phyloP scores from a whole-genome alignment of 2,113 vertebrate species.

The Grus americana region DNA sequence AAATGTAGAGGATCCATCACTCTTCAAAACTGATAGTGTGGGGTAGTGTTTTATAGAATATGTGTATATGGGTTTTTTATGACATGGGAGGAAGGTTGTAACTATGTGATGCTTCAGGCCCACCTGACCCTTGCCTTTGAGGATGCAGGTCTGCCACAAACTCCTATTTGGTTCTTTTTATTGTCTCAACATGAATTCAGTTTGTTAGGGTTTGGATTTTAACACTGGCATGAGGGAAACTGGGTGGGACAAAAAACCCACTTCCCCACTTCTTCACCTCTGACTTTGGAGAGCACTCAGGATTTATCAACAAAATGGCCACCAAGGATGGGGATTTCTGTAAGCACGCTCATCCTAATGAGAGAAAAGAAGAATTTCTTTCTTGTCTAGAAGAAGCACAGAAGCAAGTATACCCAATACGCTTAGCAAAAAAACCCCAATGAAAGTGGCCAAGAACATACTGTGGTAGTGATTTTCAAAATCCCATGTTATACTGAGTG shows the following conservation, averaged over 20 bases:
- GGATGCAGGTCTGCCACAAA: neutral
- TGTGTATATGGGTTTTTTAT: accelerated
- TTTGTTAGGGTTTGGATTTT: neutral
- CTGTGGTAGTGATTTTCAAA: neutral
- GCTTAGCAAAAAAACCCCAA: neutral
- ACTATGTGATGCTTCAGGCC: neutral
- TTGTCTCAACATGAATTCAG: neutral
- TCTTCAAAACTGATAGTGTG: neutral
- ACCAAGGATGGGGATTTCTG: accelerated
- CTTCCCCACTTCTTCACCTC: neutral
- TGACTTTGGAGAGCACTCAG: neutral
- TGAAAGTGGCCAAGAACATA: neutral
- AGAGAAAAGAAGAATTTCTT: neutral
- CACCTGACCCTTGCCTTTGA: neutral
- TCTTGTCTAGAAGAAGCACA: neutral
- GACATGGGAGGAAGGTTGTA: neutral
- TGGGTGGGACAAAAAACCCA: neutral
- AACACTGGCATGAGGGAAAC: neutral
- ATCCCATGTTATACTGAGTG: neutral
- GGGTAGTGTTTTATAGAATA: neutral
- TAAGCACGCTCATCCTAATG: too few relatives aligned
- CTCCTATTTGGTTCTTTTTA: neutral
- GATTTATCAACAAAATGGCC: neutral
- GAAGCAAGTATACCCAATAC: neutral
- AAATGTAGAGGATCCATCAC: neutral